phyloP scores from a whole-genome alignment of 1,140 invertebrate genomes.

The Nilaparvata lugens region DNA sequence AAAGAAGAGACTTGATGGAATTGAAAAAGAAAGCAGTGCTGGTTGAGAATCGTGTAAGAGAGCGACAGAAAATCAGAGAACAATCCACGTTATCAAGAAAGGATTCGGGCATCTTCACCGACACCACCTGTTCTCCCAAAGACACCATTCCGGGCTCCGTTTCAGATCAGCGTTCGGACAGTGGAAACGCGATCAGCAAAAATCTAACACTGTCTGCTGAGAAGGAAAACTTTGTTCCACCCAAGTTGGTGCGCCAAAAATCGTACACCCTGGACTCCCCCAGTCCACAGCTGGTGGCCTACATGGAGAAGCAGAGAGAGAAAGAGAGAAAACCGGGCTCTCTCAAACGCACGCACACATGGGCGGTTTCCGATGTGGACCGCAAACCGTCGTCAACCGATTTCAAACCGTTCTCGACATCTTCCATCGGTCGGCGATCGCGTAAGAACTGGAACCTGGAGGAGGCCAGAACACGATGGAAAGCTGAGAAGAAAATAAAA shows the following conservation, averaged over 20 bases:
- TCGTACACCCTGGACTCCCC: slow-evolving; percentile 52
- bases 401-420: neutral
- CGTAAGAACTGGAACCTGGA: slow-evolving; percentile 42
- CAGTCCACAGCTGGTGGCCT: slow-evolving; percentile 48
- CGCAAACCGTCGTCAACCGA: neutral
- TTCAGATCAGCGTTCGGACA: too few species aligned
- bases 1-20: too few species aligned
- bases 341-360: neutral
- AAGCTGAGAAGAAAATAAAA: slow-evolving; percentile 5
- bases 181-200: too few species aligned
- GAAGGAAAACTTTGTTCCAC: slow-evolving; percentile 19
- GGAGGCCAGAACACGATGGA: slow-evolving; percentile 32
- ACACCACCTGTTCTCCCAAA: too few species aligned
- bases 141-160: too few species aligned
- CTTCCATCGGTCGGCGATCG: neutral
- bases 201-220: too few species aligned
- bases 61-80: too few species aligned
- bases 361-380: neutral
- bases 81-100: too few species aligned
- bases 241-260: slow-evolving; percentile 45
- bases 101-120: too few species aligned
- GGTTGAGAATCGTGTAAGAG: too few species aligned
- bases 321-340: neutral
- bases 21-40: too few species aligned
- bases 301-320: slow-evolving; percentile 39